Evolutionary conservation across 1,140 invertebrate genomes (phyloP), one percentile per base, ranked within the genome.

Genomic region (Wiebesia pumilae): DNA sequence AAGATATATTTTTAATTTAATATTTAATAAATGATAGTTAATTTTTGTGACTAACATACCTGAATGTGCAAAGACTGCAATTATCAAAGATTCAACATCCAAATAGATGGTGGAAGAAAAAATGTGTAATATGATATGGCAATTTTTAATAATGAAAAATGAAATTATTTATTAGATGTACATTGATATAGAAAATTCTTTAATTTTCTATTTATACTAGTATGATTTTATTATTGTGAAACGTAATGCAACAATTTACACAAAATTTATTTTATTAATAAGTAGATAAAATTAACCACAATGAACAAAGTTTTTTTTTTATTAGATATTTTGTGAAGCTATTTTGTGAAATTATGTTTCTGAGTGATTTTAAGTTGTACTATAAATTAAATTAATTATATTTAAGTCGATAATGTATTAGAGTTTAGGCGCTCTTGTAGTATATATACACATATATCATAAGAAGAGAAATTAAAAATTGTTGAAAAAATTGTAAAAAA

Each of bases 61-160:
- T 35, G 47, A 43, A 54, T 54, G n/a, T 83, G 40, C 40, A 75
- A 75, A 73, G 67, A 73, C 65, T 83, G 80, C 38, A 58, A 62
- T 77, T 40, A 30, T 58, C 14, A 43, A 40, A 73, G 24, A 73
- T 83, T 54, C 75, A 51, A 35, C n/a, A 69, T 24, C 19, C 16
- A 21, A 16, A 71, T 71, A 71, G 35, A 35, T 38, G 19, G 16
- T 71, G 16, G 21, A 38, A 1, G 65, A 62, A 9, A 40, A 16
- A 58, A 65, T 9, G 35, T 54, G 1, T 12, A 62, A 24, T 58
- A 40, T 33, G 2, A n/a, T 40, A 65, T 81, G 3, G 12, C 0
- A 27, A 62, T 65, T 81, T 43, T 47, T 27, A 16, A 47, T 3
- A 77, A 43, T 69, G 80, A 40, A 40, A 69, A 69, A 27, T 67